Base-by-base conservation (phyloP, 2,113 vertebrate genomes). In the Equus quagga region DNA sequence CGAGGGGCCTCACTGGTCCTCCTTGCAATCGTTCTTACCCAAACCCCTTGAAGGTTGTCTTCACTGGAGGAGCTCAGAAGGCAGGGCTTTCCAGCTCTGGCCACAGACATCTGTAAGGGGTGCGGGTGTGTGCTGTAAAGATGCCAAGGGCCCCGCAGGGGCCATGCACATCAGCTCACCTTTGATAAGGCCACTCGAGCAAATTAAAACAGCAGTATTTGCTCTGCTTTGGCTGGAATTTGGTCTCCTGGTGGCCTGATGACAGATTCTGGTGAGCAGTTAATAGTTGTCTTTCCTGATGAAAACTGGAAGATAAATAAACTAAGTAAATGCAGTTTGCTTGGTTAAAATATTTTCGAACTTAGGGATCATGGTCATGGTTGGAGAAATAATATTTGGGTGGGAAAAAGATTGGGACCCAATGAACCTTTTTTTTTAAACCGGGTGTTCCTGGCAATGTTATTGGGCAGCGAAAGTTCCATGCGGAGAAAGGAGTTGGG, bases 161-260 rank as follows among this genome's bases (percentile, higher is more conserved):
- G 58, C 69, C 67, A 19, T 0, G 3, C 11, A 0, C 46, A 1
- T 3, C 4, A 1, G 4, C 19, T 83, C 28, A 0, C 17, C 28
- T 69, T 60, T 3, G 81, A 33, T n/a, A 2, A 60, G 44, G 60
- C 21, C 19, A 3, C 0, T 0, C 0, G 2, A 12, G 54, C 51
- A 13, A 36, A 6, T 1, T 3, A 15, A 51, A 26, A 11, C 0
- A 2, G 24, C 56, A 21, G 8, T 2, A 6, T 36, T n/a, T 11
- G 36, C 41, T 67, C 28, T 28, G 46, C 79, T 23, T 19, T 17
- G 82, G 92, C 60, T 64, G 88, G 33, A 65, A 7, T 54, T 56
- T 24, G 73, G 49, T 12, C 0, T 23, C 70, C 33, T 6, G 51
- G 51, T 13, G n/a, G n/a, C 46, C 65, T 54, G 46, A 23, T 23